These are phyloP conservation scores for Cylloceria caligata DNA, from an alignment of 2,888 invertebrate species.

Conservation along the genomic window DNA sequence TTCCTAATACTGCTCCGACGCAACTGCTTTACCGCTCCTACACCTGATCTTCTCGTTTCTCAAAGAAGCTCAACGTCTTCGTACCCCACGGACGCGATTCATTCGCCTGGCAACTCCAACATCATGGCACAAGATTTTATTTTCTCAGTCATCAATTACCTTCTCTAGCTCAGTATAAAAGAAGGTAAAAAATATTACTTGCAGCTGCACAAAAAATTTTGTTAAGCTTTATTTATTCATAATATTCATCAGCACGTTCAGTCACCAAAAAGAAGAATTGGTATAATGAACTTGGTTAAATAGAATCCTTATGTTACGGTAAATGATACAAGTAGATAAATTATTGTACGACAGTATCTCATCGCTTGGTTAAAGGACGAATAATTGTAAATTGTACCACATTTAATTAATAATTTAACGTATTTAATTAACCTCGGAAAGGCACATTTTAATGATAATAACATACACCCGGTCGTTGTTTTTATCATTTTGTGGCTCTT, in stretches of 20 bases:
- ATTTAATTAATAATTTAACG: too few relatives aligned
- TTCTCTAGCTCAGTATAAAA: neutral
- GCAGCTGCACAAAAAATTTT: neutral
- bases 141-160: neutral
- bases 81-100: slow-evolving; percentile 46
- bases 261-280: slow-evolving; percentile 10
- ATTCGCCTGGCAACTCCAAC: slow-evolving; percentile 45
- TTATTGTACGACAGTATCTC: too few relatives aligned
- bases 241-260: neutral
- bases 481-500: too few relatives aligned
- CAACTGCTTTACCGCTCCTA: slow-evolving; percentile 11
- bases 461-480: too few relatives aligned
- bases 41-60: slow-evolving; percentile 57
- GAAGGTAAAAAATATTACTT: neutral
- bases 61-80: slow-evolving; percentile 57
- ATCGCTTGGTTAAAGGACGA: too few relatives aligned
- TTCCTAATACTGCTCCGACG: slow-evolving; percentile 16
- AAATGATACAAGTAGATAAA: too few relatives aligned
- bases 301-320: neutral
- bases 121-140: slow-evolving; percentile 41
- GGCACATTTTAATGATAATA: too few relatives aligned
- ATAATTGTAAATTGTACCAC: too few relatives aligned
- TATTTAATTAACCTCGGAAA: too few relatives aligned
- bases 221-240: slow-evolving; percentile 14
- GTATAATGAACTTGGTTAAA: neutral